phyloP scores from a whole-genome alignment of 2,113 vertebrate species.

The Saccopteryx bilineata region DNA sequence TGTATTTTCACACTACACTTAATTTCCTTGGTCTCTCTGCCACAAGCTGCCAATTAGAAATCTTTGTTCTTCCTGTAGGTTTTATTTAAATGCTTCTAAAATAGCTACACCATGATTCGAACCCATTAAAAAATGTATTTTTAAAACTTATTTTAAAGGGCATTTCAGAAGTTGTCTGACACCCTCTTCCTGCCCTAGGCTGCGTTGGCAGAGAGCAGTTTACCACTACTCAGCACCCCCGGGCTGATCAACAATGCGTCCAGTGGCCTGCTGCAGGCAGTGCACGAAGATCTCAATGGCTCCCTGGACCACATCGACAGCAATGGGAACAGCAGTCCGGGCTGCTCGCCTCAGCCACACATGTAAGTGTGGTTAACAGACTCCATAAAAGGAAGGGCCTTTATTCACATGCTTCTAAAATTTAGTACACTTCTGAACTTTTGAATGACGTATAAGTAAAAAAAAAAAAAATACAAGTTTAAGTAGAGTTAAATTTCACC shows the following conservation, averaged over 20 bases:
- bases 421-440: constrained; percentile 64
- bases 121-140: neutral
- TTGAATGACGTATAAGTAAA: neutral
- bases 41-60: constrained; percentile 68
- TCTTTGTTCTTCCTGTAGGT: neutral
- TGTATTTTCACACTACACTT: constrained; percentile 66
- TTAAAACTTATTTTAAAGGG: neutral
- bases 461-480: neutral
- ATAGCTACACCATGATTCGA: neutral
- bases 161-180: constrained; percentile 58
- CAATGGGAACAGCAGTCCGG: constrained; percentile 97
- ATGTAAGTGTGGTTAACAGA: constrained; percentile 92
- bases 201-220: constrained; percentile 98
- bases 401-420: constrained; percentile 17
- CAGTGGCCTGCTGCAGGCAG: constrained; percentile 94
- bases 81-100: constrained; percentile 44
- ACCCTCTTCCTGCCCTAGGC: constrained; percentile 89
- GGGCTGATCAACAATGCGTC: constrained; percentile 97
- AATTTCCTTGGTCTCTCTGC: constrained; percentile 60
- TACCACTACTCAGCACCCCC: constrained; percentile 96
- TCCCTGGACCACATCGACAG: constrained; percentile 98
- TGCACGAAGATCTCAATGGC: constrained; percentile 97
- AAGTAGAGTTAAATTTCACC: constrained; percentile 14
- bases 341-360: constrained; percentile 97
- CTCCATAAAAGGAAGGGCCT: constrained; percentile 25